Conservation (phyloP, 2,113 vertebrate species). For the Caracal caracal region DNA sequence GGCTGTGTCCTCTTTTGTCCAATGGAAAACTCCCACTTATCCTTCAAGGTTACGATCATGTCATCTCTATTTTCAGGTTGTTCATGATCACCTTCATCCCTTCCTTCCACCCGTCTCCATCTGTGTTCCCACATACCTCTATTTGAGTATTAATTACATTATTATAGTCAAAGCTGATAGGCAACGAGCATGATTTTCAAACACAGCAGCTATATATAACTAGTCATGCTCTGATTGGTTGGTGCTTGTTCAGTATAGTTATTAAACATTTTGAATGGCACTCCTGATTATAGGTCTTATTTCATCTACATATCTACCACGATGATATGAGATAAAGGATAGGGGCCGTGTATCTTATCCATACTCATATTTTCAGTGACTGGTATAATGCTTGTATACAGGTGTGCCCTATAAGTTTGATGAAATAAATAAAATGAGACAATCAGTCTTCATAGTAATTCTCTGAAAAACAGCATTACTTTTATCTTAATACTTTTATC, state of each 20-base stretch:
- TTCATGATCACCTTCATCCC: neutral
- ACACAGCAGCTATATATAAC: neutral
- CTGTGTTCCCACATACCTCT: neutral
- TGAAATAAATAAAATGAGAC: neutral
- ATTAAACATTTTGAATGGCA: neutral
- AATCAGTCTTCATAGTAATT: neutral
- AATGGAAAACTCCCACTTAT: neutral
- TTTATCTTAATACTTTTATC: neutral
- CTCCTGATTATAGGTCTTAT: neutral
- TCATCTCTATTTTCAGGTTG: neutral
- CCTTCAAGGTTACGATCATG: neutral
- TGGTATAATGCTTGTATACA: neutral
- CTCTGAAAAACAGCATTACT: neutral
- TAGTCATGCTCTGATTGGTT: neutral
- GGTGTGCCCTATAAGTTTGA: neutral
- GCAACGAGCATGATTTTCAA: neutral
- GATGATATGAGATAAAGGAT: neutral
- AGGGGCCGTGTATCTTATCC: neutral
- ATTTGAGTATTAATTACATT: neutral
- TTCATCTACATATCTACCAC: neutral
- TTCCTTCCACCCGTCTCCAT: neutral
- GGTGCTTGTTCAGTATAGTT: neutral
- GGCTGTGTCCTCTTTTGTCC: neutral
- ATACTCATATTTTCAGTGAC: neutral
- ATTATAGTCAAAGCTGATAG: neutral